Evolutionary conservation across 1,140 invertebrate species (phyloP), one percentile per base, ranked within the genome.

Genomic region (Micrasema minimum): DNA sequence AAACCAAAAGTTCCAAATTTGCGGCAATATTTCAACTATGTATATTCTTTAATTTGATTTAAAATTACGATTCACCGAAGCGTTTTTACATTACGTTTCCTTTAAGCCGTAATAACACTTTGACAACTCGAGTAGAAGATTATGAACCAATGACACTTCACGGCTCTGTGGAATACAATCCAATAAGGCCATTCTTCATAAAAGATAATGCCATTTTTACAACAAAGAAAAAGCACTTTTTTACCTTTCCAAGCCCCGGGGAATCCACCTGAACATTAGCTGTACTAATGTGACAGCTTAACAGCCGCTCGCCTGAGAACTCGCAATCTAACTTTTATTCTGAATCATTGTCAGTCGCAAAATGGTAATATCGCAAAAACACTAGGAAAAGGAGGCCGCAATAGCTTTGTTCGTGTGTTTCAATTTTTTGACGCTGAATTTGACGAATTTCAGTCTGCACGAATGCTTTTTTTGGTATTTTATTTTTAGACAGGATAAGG

Each of bases 241-340:
- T 16, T n/a, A 5, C 16, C 6, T 16, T n/a, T 16, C 26, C 7
- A 31, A 31, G 3, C 26, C 26, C 43, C n/a, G n/a, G 31, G 53
- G 53, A 18, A 16, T 26, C 35, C 26, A 22, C 48, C 48, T 23
- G 48, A 51, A 51, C 48, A 51, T 51, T 51, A 51, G 53, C 23
- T 35, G 14, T 22, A 12, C 4, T 57, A 57, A 57, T 57, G 53
- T 57, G 53, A 57, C 53, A 57, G 53, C 53, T 26, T n/a, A 22
- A 57, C 53, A 57, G 12, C 53, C 53, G 18, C 26, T 31, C 26
- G 26, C 26, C 53, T 26, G 35, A 57, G 26, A 31, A 31, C 26
- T 57, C 48, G 48, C 48, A 51, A 51, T 51, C 48, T 51, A 51
- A 51, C 48, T 57, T 57, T 57, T 57, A 57, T 57, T 57, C 26